Evolutionary conservation across 1,140 invertebrate genomes (phyloP), one percentile per base, ranked within the genome.

Genomic region (Vanessa tameamea): DNA sequence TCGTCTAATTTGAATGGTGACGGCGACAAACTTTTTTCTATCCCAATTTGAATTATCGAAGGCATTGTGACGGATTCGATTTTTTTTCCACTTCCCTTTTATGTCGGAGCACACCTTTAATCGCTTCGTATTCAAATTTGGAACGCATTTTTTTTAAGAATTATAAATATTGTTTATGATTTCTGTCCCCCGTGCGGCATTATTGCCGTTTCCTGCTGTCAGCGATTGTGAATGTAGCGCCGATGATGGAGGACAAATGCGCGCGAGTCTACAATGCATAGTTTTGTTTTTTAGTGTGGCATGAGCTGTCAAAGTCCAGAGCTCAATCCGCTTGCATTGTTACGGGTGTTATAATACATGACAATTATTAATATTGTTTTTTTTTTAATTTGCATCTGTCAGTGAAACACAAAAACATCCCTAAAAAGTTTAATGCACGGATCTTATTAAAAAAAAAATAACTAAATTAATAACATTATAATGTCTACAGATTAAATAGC

Each of bases 91-190:
- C 80, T 71, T 76, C 72, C 78, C 83, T 84, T 80, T 82, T 81
- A 78, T 76, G 64, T 69, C 53, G 71, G 9, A 76, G 73, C 77
- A 82, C 83, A 84, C 79, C 82, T 87, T 85, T 83, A 87, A 86
- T 84, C 80, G 80, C 70, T 72, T 63, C 77, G 82, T 83, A 91
- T 91, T 90, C 87, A 91, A 89, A 90, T 90, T 82, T 79, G 76
- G 85, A 78, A 81, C 74, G 71, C 66, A 12, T 78, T 81, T 85
- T 72, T 86, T 85, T 88, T 82, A 83, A 81, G 80, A 84, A 85
- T 87, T 88, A 85, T 88, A 85, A 89, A 87, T 85, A 82, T 85
- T 86, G 86, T 87, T 88, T 90, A 87, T 87, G 86, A 88, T 88
- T 87, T 82, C 79, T 76, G 80, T 84, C 81, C 82, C 79, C 77